phyloP scores from a whole-genome alignment of 2,113 vertebrate species.

The Tragulus kanchil region DNA sequence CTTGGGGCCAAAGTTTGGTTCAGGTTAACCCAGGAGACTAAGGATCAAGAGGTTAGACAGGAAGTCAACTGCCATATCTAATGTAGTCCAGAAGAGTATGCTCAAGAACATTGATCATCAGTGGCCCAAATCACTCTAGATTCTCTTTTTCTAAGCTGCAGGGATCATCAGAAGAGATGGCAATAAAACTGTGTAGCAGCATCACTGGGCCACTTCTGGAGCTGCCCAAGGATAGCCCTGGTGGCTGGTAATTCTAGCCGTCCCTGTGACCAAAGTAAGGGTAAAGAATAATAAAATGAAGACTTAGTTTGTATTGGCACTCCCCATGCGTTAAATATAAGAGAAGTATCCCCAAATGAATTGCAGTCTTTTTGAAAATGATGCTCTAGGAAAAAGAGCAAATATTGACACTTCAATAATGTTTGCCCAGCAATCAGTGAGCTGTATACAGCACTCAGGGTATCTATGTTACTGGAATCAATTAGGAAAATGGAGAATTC shows the following conservation, averaged over 20 bases:
- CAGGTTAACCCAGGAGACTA: background rate
- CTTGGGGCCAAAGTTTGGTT: background rate
- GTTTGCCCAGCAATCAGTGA: conserved; percentile 85
- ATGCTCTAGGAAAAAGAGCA: conserved; percentile 84
- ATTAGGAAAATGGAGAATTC: conserved; percentile 86
- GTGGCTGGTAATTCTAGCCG: background rate
- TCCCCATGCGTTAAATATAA: conserved; percentile 72
- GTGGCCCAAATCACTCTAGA: background rate
- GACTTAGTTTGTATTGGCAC: conserved; percentile 46
- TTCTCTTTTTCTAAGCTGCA: background rate
- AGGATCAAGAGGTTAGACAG: background rate
- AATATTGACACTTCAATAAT: conserved; percentile 87
- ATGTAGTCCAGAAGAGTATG: background rate
- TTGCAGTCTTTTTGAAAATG: conserved; percentile 77
- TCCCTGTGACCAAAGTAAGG: conserved; percentile 45
- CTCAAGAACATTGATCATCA: background rate
- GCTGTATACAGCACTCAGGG: conserved; percentile 77
- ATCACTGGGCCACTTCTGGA: background rate
- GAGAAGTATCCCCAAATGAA: conserved; percentile 79
- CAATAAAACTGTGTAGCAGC: background rate
- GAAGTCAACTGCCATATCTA: background rate
- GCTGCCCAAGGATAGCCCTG: background rate
- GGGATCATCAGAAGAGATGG: background rate
- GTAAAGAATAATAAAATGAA: conserved; percentile 56
- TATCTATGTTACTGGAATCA: conserved; percentile 84